Evolutionary conservation across 2,113 vertebrate genomes (phyloP).

Genomic region (Corapipo altera): DNA sequence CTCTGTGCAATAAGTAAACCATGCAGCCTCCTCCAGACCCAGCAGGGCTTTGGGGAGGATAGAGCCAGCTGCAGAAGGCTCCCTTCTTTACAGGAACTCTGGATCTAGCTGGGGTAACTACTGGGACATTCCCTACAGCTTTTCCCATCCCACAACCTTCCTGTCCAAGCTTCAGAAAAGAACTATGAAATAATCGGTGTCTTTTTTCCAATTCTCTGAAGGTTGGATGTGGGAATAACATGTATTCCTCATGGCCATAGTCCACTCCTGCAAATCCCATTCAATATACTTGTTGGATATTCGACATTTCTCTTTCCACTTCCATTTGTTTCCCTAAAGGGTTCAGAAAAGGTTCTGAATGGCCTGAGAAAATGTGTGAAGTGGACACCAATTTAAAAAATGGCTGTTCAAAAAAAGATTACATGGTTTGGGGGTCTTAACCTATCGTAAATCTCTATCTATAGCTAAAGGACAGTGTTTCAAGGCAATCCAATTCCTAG

Average conservation of each 20-base stretch:
- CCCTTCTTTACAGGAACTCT: background rate
- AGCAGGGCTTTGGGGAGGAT: background rate
- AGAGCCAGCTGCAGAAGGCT: background rate
- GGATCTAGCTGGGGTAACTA: background rate
- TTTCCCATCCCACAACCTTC: background rate
- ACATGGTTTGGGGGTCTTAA: background rate
- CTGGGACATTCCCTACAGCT: background rate
- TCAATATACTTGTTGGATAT: background rate
- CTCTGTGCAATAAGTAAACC: slow-evolving; percentile 25
- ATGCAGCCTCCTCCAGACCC: background rate
- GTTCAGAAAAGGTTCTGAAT: background rate
- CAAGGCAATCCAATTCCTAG: slow-evolving; percentile 11
- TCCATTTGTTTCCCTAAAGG: background rate
- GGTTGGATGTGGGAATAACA: background rate
- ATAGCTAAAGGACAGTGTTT: background rate
- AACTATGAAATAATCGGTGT: background rate
- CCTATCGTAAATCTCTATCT: background rate
- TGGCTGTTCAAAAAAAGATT: background rate
- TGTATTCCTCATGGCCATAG: background rate
- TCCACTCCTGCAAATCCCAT: background rate
- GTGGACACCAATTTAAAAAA: background rate
- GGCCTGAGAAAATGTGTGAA: background rate
- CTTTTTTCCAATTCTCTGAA: background rate
- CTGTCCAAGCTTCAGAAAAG: background rate
- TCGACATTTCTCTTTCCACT: background rate